Base-by-base conservation (phyloP, 2,888 invertebrate species). In the Megalurothrips usitatus region DNA sequence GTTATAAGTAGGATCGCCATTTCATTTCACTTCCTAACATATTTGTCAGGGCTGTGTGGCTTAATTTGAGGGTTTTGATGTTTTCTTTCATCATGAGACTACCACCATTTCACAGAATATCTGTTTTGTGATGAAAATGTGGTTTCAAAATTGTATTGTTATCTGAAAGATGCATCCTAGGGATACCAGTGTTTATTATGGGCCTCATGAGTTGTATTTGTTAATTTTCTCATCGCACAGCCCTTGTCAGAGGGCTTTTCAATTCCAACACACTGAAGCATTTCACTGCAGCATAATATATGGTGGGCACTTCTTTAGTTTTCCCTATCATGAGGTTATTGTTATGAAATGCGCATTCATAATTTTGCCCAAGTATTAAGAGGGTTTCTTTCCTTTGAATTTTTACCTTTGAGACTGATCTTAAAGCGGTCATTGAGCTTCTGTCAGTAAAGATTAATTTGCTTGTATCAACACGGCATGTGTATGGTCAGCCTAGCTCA, bases 381-480 rank as follows among this genome's bases (percentile, higher is more conserved):
- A 75, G 1, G 68, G 26, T 9, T 75, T 26, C 68, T 10, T 26
- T 26, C 26, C 26, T 75, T 10, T 26, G 26, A 75, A 75, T 10
- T 75, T 75, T 26, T 9, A 75, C 12, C 68, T 26, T 17, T 23
- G 26, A 75, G 26, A 23, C 68, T 12, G 26, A 58, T n/a, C n/a
- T 6, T 58, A 23, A 23, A 10, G n/a, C 26, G 68, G 68, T 75
- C 68, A 23, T 23, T 26, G 26, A 75, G 68, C 68, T 75, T 75
- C 26, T 75, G 12, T 75, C 68, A 23, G 9, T 26, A 26, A 26
- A 75, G 68, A 75, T 75, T 75, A 23, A 26, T 23, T 23, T 75
- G 68, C 68, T 75, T 75, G 68, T 75, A 75, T 75, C 68, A 75
- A 75, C 68, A 75, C 68, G 26, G 68, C 68, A 75, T 75, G 68